Percentiles rank a stretch among this genome's conserved stretches.
Conservation (phyloP, 2,888 invertebrate genomes). For the Xestoiulus laeticollis region DNA sequence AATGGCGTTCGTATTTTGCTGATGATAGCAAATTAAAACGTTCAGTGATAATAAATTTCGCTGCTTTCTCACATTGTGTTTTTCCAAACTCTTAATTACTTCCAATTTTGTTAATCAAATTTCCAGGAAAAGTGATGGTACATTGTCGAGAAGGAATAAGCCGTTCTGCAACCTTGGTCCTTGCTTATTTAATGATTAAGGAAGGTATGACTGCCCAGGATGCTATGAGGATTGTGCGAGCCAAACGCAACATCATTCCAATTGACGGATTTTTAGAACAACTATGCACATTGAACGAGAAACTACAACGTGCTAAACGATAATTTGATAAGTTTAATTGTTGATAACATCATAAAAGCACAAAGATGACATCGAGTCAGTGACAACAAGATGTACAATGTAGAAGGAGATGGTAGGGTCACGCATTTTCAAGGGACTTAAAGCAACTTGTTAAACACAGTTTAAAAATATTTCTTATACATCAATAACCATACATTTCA, state of each 20-base stretch:
- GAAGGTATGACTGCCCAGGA: conserved; percentile 63
- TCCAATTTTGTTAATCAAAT: background rate
- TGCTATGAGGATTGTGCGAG: conserved; percentile 64
- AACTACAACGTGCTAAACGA: conserved; percentile 57
- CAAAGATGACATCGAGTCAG: background rate
- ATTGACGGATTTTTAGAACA: conserved; percentile 67
- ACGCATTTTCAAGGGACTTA: background rate
- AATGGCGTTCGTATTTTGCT: too few relatives aligned
- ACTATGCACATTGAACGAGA: conserved; percentile 63
- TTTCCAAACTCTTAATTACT: background rate
- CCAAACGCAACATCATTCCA: conserved; percentile 65
- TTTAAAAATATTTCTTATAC: background rate
- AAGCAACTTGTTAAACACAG: background rate
- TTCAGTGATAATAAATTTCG: background rate
- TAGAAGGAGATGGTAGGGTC: background rate
- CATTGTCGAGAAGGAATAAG: conserved; percentile 67
- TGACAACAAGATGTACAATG: background rate
- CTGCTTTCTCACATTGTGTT: background rate
- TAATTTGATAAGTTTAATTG: background rate
- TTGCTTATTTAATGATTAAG: conserved; percentile 66
- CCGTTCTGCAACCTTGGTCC: conserved; percentile 66
- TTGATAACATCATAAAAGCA: background rate
- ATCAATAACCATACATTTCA: background rate
- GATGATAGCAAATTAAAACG: too few relatives aligned
- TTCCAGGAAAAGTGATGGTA: conserved; percentile 65